Percentiles rank a stretch among this genome's conserved stretches.
Evolutionary conservation across 1,140 invertebrate species (phyloP).

Genomic region (Pseudomyrmex cubaensis): DNA sequence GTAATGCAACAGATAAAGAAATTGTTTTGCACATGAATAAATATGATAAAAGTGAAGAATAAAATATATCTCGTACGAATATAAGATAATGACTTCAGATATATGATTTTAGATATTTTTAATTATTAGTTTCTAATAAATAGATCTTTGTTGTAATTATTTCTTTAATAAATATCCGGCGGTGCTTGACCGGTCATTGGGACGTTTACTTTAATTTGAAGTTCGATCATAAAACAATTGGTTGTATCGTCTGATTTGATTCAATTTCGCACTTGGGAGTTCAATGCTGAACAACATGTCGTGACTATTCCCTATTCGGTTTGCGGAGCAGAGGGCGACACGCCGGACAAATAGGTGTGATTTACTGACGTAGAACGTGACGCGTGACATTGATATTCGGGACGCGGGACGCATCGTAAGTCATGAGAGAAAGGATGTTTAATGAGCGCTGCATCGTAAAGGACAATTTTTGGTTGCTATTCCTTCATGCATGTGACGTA

Average conservation of each 20-base stretch:
- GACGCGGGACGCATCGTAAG: neutral
- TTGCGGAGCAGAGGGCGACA: neutral
- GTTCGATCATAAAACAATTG: neutral
- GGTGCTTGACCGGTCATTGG: too few relatives aligned
- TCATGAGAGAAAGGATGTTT: constrained; percentile 39
- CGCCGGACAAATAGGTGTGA: constrained; percentile 22
- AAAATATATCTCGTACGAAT: too few relatives aligned
- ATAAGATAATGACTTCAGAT: too few relatives aligned
- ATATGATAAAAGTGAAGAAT: too few relatives aligned
- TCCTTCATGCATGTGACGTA: constrained; percentile 54
- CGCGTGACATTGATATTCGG: constrained; percentile 59
- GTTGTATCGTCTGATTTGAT: neutral
- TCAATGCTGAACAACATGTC: neutral
- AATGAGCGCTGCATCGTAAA: constrained; percentile 61
- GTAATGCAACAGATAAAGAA: too few relatives aligned
- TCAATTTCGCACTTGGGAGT: neutral
- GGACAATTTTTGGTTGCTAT: constrained; percentile 27
- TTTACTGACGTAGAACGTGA: constrained; percentile 12
- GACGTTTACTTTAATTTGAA: too few relatives aligned
- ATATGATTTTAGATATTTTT: too few relatives aligned
- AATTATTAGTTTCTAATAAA: too few relatives aligned
- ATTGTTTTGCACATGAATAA: too few relatives aligned
- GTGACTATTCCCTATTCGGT: neutral
- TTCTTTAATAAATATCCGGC: too few relatives aligned
- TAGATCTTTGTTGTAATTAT: too few relatives aligned